Evolutionary conservation across 2,113 vertebrate genomes (phyloP).

Genomic region (Pelusios castaneus): DNA sequence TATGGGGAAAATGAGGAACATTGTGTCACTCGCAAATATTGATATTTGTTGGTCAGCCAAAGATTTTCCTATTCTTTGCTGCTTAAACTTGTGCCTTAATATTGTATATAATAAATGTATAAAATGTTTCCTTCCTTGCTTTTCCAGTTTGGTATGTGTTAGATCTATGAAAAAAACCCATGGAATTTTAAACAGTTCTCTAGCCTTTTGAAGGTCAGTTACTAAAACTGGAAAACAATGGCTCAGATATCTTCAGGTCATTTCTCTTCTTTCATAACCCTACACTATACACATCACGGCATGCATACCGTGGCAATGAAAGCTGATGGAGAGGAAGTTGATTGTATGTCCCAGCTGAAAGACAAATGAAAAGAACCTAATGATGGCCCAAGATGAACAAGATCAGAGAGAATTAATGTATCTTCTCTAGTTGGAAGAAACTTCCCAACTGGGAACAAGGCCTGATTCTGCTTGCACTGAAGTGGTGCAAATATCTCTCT

Average conservation of each 20-base stretch:
- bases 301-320: neutral
- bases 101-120: slow-evolving; percentile 85
- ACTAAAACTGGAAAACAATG: neutral
- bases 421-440: neutral
- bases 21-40: slow-evolving; percentile 52
- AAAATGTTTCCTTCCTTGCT: slow-evolving; percentile 55
- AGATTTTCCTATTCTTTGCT: slow-evolving; percentile 80
- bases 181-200: neutral
- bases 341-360: neutral
- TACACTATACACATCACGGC: neutral
- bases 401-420: neutral
- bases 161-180: neutral
- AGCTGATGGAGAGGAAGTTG: neutral
- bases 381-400: neutral
- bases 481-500: neutral
- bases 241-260: neutral
- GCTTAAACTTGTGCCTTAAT: slow-evolving; percentile 84
- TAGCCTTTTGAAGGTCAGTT: neutral
- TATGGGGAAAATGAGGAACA: neutral
- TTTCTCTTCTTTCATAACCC: neutral
- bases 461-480: neutral
- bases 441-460: neutral
- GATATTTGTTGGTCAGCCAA: slow-evolving; percentile 76
- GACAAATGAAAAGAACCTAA: neutral
- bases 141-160: slow-evolving; percentile 43